These are phyloP conservation scores for Drosophila mayri DNA, from an alignment of 1,140 invertebrate genomes.

Conservation along the genomic window DNA sequence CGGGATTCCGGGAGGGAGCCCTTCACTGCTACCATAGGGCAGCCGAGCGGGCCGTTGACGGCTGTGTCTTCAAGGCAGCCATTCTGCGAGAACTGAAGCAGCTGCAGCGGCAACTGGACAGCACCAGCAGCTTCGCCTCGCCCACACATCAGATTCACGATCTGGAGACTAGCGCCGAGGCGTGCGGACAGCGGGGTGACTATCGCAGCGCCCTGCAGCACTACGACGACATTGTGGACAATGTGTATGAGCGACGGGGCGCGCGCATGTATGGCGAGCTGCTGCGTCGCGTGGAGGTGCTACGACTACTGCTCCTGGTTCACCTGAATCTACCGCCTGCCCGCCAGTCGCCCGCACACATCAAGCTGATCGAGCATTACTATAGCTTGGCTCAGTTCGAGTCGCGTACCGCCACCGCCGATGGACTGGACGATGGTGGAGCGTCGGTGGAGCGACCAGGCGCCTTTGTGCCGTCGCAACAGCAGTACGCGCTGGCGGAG, in stretches of 20 bases:
- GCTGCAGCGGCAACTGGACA: slow-evolving; percentile 61
- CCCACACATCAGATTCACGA: slow-evolving; percentile 79
- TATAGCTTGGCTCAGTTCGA: slow-evolving; percentile 67
- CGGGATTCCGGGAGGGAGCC: slow-evolving; percentile 72
- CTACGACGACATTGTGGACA: slow-evolving; percentile 81
- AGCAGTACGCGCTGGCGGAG: slow-evolving; percentile 71
- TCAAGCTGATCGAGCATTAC: slow-evolving; percentile 81
- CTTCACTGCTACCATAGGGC: slow-evolving; percentile 75
- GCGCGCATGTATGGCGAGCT: slow-evolving; percentile 71
- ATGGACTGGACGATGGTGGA: slow-evolving; percentile 19
- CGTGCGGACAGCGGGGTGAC: slow-evolving; percentile 55
- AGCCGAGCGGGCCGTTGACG: slow-evolving; percentile 64
- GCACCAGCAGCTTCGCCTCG: slow-evolving; percentile 79
- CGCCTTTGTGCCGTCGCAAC: slow-evolving; percentile 62
- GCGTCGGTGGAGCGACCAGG: slow-evolving; percentile 57
- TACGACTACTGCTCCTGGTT: slow-evolving; percentile 71
- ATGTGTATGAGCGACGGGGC: slow-evolving; percentile 76
- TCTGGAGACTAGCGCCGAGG: slow-evolving; percentile 66
- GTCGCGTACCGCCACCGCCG: neutral
- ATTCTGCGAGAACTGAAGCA: slow-evolving; percentile 75
- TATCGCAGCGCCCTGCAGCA: slow-evolving; percentile 73
- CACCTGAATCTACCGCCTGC: slow-evolving; percentile 75
- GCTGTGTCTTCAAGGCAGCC: slow-evolving; percentile 76
- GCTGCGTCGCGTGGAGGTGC: slow-evolving; percentile 67
- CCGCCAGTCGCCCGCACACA: slow-evolving; percentile 81